phyloP scores from a whole-genome alignment of 2,888 invertebrate genomes.

The Vesta saturnalis region DNA sequence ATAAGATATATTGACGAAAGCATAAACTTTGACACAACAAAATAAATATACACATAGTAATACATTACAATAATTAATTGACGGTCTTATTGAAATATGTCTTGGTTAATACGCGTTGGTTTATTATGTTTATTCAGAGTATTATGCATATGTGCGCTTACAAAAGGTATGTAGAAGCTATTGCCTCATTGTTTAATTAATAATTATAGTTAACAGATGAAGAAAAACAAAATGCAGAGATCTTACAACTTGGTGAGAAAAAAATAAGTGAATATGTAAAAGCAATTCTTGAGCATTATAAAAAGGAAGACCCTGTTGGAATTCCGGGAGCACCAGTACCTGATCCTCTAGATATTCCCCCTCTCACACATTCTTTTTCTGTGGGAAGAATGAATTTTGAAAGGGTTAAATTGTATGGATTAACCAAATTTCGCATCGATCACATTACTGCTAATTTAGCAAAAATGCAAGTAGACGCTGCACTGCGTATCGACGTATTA shows the following conservation, averaged over 20 bases:
- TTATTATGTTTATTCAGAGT: slow-evolving; percentile 11
- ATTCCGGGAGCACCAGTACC: slow-evolving; percentile 82
- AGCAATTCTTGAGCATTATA: slow-evolving; percentile 79
- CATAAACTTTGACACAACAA: slow-evolving; percentile 31
- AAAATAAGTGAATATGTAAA: slow-evolving; percentile 78
- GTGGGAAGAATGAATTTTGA: slow-evolving; percentile 76
- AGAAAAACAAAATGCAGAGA: neutral
- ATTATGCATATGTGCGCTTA: slow-evolving; percentile 6
- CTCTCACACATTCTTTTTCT: slow-evolving; percentile 77
- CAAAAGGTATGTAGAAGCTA: slow-evolving; percentile 14
- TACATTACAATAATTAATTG: neutral
- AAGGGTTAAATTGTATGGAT: slow-evolving; percentile 76
- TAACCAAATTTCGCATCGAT: slow-evolving; percentile 81
- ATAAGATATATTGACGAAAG: slow-evolving; percentile 25
- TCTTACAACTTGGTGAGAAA: slow-evolving; percentile 65
- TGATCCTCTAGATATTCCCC: slow-evolving; percentile 83
- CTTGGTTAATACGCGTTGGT: slow-evolving; percentile 12
- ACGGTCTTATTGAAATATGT: slow-evolving; percentile 17
- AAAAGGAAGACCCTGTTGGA: slow-evolving; percentile 81
- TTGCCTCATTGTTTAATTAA: neutral
- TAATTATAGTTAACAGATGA: neutral
- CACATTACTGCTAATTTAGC: slow-evolving; percentile 77
- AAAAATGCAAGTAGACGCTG: slow-evolving; percentile 79
- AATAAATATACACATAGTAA: neutral
- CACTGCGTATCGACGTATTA: slow-evolving; percentile 75